Conservation (phyloP, 1,140 invertebrate species). For the Pectinophora gossypiella region DNA sequence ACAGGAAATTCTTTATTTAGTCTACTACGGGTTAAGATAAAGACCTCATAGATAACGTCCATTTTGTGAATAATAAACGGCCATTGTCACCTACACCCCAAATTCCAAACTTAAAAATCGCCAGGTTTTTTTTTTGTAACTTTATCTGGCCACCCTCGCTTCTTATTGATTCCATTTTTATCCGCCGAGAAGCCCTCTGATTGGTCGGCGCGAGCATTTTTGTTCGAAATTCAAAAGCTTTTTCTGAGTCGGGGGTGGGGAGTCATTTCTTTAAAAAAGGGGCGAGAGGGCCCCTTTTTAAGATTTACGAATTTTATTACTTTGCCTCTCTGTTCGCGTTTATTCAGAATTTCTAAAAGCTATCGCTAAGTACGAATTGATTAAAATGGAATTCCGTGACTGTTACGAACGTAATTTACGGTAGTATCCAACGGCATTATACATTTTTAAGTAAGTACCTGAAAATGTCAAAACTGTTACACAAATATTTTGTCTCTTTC, state of each 20-base stretch:
- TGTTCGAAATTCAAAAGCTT: conserved; percentile 63
- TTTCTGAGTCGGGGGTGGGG: conserved; percentile 57
- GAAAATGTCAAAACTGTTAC: too few species aligned
- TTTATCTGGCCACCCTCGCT: conserved; percentile 27
- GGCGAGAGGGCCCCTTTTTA: background rate
- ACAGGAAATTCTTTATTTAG: too few species aligned
- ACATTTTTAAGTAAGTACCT: too few species aligned
- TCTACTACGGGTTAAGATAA: too few species aligned
- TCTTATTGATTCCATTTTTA: conserved; percentile 56
- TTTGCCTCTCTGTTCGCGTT: conserved; percentile 10
- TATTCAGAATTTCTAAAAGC: conserved; percentile 4
- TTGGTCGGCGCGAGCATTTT: conserved; percentile 55
- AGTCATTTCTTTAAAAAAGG: conserved; percentile 41
- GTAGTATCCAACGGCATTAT: too few species aligned
- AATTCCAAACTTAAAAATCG: background rate
- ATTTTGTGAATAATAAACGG: too few species aligned
- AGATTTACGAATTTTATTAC: background rate
- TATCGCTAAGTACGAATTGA: background rate
- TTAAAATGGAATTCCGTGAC: background rate
- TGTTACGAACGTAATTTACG: too few species aligned
- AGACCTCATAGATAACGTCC: too few species aligned
- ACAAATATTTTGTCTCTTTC: too few species aligned
- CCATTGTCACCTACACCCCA: background rate
- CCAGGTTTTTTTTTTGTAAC: background rate
- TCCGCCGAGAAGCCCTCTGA: conserved; percentile 28